A percentile compares a stretch with the other conserved stretches of the same genome.
Conservation (phyloP, 2,113 vertebrate species). For the Galemys pyrenaicus region DNA sequence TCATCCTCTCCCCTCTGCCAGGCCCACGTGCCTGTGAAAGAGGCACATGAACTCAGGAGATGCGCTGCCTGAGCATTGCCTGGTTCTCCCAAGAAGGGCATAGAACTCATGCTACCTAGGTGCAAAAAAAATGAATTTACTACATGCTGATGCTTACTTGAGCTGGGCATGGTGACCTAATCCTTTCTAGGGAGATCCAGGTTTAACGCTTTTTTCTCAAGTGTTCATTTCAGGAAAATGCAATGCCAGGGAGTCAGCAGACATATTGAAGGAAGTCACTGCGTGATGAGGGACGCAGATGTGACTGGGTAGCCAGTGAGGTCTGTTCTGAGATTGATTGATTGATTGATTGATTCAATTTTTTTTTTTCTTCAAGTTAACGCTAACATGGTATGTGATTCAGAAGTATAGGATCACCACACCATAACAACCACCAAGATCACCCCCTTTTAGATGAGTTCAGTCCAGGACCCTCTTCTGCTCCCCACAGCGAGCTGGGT, state of each 20-base stretch:
- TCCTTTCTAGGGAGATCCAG: background rate
- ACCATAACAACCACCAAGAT: background rate
- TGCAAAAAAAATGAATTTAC: background rate
- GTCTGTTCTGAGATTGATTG: background rate
- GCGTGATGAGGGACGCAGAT: rapidly evolving
- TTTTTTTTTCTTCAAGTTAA: no score
- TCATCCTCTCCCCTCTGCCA: background rate
- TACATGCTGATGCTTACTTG: background rate
- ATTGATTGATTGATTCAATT: background rate
- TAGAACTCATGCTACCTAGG: rapidly evolving
- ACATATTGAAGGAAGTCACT: background rate
- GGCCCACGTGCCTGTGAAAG: background rate
- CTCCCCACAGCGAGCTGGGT: rapidly evolving
- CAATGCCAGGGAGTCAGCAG: background rate
- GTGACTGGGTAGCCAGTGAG: background rate
- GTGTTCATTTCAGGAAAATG: background rate
- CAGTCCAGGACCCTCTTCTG: background rate
- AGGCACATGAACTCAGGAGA: background rate
- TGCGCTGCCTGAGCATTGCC: background rate
- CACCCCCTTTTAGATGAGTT: no score
- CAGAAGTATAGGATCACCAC: no score
- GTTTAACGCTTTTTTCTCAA: background rate
- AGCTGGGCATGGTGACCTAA: no score
- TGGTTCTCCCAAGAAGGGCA: background rate
- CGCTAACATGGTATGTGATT: no score